Conservation (phyloP, 2,113 vertebrate species). For the Cervus canadensis region DNA sequence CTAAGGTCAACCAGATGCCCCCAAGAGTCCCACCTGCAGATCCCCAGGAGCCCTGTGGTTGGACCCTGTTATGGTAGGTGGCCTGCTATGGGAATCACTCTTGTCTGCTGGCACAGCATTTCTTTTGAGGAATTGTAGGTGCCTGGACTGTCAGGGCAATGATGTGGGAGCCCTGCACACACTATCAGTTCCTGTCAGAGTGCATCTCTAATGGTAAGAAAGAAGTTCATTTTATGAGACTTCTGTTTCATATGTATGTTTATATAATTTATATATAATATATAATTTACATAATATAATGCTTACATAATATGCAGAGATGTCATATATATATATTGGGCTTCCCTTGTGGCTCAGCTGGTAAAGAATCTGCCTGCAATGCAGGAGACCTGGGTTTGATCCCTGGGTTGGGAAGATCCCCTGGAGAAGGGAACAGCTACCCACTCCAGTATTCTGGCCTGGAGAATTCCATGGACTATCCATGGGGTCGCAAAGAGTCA, state of each 20-base stretch:
- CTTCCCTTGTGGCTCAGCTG: not conserved
- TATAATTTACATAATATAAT: not conserved
- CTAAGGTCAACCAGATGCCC: not conserved
- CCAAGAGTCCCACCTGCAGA: too few species aligned
- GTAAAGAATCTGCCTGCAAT: not conserved
- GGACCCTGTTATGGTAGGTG: not conserved
- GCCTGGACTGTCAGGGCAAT: not conserved
- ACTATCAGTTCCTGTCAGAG: not conserved
- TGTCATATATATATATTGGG: not conserved
- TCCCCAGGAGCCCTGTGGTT: not conserved
- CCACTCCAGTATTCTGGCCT: not conserved
- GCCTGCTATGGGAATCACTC: not conserved
- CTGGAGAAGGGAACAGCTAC: not conserved
- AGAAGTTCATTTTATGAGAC: not conserved
- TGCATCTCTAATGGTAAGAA: not conserved
- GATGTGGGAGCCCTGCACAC: not conserved
- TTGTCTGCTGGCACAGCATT: not conserved
- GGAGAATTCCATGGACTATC: not conserved
- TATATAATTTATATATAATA: not conserved
- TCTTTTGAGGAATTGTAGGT: not conserved
- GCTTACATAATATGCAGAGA: not conserved
- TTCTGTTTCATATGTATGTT: not conserved
- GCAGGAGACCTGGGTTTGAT: not conserved
- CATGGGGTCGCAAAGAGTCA: rapidly evolving
- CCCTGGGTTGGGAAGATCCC: not conserved